These are phyloP conservation scores for Phyllotis vaccarum DNA, from an alignment of 2,797 vertebrate species.

Conservation along the genomic window DNA sequence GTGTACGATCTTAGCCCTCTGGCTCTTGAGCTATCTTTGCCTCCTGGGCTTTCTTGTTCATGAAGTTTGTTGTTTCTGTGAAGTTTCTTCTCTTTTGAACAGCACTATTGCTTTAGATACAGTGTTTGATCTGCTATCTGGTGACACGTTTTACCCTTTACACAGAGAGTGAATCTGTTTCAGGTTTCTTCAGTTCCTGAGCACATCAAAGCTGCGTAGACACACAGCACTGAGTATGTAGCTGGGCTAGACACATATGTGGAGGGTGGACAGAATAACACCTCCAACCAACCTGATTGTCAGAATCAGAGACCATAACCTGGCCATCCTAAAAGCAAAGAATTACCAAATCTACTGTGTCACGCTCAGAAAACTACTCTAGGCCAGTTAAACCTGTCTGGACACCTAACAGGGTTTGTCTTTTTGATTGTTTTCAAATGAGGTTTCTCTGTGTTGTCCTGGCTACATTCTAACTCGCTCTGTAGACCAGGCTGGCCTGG, in stretches of 20 bases:
- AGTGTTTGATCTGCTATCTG: constrained; percentile 56
- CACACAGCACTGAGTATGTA: background rate
- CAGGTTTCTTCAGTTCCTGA: constrained; percentile 8
- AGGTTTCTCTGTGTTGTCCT: background rate
- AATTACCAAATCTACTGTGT: background rate
- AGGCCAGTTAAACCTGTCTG: background rate
- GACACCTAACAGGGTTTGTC: background rate
- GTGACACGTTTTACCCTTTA: constrained; percentile 7
- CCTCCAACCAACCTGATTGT: background rate
- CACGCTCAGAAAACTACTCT: background rate
- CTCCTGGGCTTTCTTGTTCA: background rate
- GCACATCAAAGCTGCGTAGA: background rate
- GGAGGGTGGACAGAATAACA: constrained; percentile 18
- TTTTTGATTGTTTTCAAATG: background rate
- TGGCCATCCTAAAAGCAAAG: background rate
- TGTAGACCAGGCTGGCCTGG: background rate
- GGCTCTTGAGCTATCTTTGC: background rate
- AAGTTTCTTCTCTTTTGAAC: constrained; percentile 27
- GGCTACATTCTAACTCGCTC: background rate
- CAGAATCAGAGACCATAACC: background rate
- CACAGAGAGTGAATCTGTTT: background rate
- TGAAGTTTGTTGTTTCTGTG: constrained; percentile 17
- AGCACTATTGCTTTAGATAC: constrained; percentile 21
- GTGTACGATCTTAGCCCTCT: background rate
- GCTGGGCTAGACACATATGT: background rate